Evolutionary conservation across 2,113 vertebrate genomes (phyloP).

Genomic region (Marmota monax): DNA sequence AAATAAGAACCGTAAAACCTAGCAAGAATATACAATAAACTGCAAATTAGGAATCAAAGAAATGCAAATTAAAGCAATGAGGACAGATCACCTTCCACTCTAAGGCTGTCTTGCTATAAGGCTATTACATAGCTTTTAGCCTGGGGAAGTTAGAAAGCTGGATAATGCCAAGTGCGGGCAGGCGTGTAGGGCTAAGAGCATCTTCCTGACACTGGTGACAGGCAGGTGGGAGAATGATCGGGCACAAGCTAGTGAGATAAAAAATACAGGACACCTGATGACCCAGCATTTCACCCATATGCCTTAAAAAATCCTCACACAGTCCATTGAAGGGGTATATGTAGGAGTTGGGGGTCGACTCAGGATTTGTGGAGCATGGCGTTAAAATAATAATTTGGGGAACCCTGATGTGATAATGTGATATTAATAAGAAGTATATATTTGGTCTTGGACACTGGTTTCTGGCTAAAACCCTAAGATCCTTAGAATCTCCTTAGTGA

Average conservation of each 20-base stretch:
- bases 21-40: constrained; percentile 28
- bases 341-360: neutral
- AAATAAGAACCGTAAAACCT: neutral
- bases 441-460: neutral
- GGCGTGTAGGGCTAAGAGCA: neutral
- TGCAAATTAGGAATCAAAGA: neutral
- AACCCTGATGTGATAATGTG: neutral
- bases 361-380: neutral
- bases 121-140: neutral
- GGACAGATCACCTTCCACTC: neutral
- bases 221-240: neutral
- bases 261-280: neutral
- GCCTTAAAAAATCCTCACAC: neutral
- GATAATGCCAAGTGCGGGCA: neutral
- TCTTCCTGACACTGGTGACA: neutral
- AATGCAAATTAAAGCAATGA: constrained; percentile 3
- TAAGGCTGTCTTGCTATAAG: neutral
- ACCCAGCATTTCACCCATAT: neutral
- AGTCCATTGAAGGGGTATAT: neutral
- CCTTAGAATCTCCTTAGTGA: neutral
- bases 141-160: neutral
- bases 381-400: neutral
- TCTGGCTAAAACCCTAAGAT: neutral
- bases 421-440: neutral
- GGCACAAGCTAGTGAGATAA: neutral